Evolutionary conservation across 2,797 vertebrate genomes (phyloP).

Genomic region (Tauraco hartlaubi): DNA sequence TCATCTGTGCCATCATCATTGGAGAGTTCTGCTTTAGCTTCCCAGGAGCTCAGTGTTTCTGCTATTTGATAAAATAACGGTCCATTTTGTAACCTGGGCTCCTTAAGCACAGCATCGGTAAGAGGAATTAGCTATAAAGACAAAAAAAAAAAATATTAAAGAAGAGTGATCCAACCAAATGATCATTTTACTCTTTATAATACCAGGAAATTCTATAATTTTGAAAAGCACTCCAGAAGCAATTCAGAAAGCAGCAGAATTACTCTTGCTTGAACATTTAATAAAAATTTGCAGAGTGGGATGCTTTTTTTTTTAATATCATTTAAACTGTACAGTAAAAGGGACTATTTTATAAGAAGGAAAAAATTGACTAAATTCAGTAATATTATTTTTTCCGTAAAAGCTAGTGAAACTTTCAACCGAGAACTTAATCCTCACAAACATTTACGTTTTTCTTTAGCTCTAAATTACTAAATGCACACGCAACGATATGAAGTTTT

Average conservation of each 20-base stretch:
- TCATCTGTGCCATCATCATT: slow-evolving; percentile 22
- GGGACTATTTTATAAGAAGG: not conserved
- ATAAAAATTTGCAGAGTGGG: not conserved
- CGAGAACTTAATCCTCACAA: not conserved
- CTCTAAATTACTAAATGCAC: not conserved
- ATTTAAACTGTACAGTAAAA: not conserved
- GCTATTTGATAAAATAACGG: slow-evolving; percentile 89
- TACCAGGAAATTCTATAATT: not conserved
- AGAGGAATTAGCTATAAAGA: slow-evolving; percentile 89
- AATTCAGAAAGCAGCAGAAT: not conserved
- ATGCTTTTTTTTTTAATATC: not conserved
- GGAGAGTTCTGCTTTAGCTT: slow-evolving; percentile 82
- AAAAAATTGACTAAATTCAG: not conserved
- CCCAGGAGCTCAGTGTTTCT: slow-evolving; percentile 91
- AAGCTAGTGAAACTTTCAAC: not conserved
- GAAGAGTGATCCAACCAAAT: not conserved
- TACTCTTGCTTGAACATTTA: not conserved
- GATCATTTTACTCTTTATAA: not conserved
- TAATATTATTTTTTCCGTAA: not conserved
- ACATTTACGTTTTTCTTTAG: not conserved
- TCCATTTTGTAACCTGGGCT: slow-evolving; percentile 85
- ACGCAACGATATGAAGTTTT: not conserved
- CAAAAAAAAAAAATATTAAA: not conserved
- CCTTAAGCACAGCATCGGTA: slow-evolving; percentile 83
- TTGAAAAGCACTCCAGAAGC: not conserved